These are phyloP conservation scores for Pygmarrhopalites habei DNA, from an alignment of 1,140 invertebrate species.

Conservation along the genomic window DNA sequence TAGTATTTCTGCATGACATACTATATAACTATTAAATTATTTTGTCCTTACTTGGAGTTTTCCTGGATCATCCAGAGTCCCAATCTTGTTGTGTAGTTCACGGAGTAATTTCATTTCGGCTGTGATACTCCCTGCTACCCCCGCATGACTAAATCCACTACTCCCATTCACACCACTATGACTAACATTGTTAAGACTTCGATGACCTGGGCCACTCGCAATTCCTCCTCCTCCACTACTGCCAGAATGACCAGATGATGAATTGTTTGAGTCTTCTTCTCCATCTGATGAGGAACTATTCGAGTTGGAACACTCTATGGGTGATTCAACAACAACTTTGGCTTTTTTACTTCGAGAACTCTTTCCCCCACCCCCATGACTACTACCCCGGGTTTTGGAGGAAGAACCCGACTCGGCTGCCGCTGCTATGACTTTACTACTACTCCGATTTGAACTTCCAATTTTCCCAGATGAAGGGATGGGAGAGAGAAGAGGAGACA, in stretches of 20 bases:
- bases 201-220: conserved; percentile 1
- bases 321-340: too few species aligned
- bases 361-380: too few species aligned
- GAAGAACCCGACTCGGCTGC: background rate
- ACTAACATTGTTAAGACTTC: conserved; percentile 3
- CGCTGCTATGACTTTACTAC: background rate
- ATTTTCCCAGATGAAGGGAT: background rate
- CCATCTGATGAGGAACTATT: background rate
- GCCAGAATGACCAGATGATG: background rate
- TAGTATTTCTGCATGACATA: too few species aligned
- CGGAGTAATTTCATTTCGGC: conserved; percentile 36
- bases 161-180: background rate
- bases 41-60: too few species aligned
- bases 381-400: background rate
- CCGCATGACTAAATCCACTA: conserved; percentile 28
- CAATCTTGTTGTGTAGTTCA: conserved; percentile 35
- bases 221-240: conserved; percentile 3
- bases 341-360: too few species aligned
- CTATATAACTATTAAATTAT: too few species aligned
- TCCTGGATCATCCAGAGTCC: conserved; percentile 26
- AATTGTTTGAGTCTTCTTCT: conserved; percentile 15
- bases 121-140: conserved; percentile 36
- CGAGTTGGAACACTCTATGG: background rate
- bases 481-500: conserved; percentile 3
- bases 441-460: background rate